These are phyloP conservation scores for Dolichotis patagonum DNA, from an alignment of 2,113 vertebrate genomes.

Conservation along the genomic window DNA sequence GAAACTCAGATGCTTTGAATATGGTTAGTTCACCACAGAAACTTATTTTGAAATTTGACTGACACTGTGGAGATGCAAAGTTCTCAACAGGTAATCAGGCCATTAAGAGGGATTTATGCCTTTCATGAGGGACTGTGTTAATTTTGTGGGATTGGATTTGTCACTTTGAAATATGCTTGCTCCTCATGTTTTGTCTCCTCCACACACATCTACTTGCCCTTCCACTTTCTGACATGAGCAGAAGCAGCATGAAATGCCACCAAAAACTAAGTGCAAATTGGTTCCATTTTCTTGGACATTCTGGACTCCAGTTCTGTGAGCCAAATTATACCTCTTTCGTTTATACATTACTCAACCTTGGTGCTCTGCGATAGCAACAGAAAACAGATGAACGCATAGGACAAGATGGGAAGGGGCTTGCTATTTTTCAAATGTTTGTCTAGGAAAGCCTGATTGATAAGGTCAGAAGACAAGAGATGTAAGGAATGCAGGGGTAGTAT, in stretches of 20 bases:
- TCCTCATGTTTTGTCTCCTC: neutral
- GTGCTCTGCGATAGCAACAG: neutral
- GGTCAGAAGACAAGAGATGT: neutral
- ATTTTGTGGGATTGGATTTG: neutral
- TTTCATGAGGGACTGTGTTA: neutral
- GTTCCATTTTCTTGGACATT: neutral
- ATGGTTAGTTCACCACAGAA: neutral
- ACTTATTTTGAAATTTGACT: neutral
- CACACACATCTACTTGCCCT: neutral
- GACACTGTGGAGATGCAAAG: neutral
- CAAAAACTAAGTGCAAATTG: neutral
- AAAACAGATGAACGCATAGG: neutral
- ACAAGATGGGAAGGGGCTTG: neutral
- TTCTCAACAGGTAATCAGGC: neutral
- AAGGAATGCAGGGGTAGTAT: neutral
- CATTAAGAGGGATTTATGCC: neutral
- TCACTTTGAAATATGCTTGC: neutral
- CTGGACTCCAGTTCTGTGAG: neutral
- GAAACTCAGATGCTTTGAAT: neutral
- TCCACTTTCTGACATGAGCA: neutral
- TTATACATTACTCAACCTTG: neutral
- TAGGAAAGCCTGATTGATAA: neutral
- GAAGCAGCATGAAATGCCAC: neutral
- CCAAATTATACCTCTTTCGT: neutral
- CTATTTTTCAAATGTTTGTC: neutral